These are phyloP conservation scores for Sitta carolinensis DNA, from an alignment of 2,797 vertebrate species.

Conservation along the genomic window DNA sequence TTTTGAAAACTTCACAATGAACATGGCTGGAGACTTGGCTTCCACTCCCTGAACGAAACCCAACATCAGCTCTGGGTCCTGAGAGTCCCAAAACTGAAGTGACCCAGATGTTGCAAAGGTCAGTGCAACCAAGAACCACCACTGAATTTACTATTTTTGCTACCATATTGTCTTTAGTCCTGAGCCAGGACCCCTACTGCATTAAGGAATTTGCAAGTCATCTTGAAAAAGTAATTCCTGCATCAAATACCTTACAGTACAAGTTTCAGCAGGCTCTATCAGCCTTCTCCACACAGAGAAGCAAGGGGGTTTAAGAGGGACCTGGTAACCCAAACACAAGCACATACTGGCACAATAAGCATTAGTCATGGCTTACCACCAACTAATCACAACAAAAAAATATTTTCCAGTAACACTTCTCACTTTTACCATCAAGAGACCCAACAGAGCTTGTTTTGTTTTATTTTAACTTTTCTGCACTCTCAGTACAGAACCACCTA, in stretches of 20 bases:
- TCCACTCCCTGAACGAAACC: slow-evolving; percentile 3
- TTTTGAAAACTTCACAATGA: slow-evolving; percentile 67
- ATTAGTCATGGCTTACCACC: slow-evolving; percentile 47
- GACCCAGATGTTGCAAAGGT: slow-evolving; percentile 39
- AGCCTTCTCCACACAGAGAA: not conserved
- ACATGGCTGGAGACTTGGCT: slow-evolving; percentile 58
- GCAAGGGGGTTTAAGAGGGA: not conserved
- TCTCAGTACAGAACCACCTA: slow-evolving; percentile 14
- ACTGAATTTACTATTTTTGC: slow-evolving; percentile 53
- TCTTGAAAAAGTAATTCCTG: not conserved
- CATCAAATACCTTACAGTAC: not conserved
- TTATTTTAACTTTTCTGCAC: not conserved
- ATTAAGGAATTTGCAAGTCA: not conserved
- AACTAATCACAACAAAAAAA: slow-evolving; percentile 41
- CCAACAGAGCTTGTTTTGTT: not conserved
- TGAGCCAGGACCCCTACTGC: not conserved
- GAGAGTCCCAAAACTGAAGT: not conserved
- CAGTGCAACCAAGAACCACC: not conserved
- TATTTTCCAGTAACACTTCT: slow-evolving; percentile 51
- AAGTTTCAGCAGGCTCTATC: not conserved
- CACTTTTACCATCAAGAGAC: slow-evolving; percentile 38
- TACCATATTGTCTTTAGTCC: not conserved
- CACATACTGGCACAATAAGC: not conserved
- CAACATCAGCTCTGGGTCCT: not conserved
- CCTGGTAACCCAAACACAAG: not conserved